Evolutionary conservation across 2,888 invertebrate genomes (phyloP).

Genomic region (Lamellibrachia satsuma): DNA sequence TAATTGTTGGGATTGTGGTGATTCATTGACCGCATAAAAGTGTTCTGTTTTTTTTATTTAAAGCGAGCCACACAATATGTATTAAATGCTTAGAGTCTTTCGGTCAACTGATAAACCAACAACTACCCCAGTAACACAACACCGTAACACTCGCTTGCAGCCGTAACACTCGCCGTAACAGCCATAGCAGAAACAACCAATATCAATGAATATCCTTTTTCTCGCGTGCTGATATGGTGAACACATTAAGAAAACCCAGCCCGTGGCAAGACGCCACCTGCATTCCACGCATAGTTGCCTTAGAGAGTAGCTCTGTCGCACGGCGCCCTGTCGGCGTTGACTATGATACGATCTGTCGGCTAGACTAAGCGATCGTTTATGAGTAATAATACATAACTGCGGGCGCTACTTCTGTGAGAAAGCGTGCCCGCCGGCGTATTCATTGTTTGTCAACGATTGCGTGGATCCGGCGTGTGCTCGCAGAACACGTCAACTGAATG

Average conservation of each 20-base stretch:
- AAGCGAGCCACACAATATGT: no score
- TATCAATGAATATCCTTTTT: neutral
- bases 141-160: neutral
- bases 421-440: neutral
- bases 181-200: neutral
- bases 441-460: neutral
- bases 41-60: no score
- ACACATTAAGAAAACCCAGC: neutral
- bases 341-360: neutral
- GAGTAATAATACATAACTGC: neutral
- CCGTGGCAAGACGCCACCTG: neutral
- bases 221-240: neutral
- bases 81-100: no score
- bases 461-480: neutral
- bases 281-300: neutral
- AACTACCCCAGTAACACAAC: no score
- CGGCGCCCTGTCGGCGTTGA: neutral
- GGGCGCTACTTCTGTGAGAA: neutral
- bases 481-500: neutral
- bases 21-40: no score
- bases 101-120: no score
- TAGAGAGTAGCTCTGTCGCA: neutral
- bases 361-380: neutral
- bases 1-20: no score
- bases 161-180: neutral